Conservation (phyloP, 2,888 invertebrate species). For the Siphlonurus alternatus region DNA sequence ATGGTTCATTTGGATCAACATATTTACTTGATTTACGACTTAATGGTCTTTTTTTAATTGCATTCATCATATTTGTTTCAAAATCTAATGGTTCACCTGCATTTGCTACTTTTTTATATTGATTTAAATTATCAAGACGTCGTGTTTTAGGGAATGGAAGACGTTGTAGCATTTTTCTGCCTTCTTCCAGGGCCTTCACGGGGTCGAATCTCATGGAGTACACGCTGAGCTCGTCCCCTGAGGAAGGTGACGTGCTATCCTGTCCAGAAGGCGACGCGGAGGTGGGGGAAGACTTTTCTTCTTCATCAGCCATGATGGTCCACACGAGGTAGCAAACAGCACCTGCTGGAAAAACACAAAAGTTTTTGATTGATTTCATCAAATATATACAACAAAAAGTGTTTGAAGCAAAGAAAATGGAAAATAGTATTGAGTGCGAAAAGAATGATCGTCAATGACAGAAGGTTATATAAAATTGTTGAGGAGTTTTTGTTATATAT, state of each 20-base stretch:
- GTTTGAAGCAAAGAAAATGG: too few relatives aligned
- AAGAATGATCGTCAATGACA: too few relatives aligned
- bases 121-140: neutral
- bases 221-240: neutral
- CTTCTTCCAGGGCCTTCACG: neutral
- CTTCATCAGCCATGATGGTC: too few relatives aligned
- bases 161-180: neutral
- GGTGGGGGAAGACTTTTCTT: neutral
- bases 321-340: too few relatives aligned
- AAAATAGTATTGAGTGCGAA: too few relatives aligned
- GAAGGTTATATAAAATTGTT: too few relatives aligned
- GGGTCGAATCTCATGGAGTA: neutral
- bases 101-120: neutral
- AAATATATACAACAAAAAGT: too few relatives aligned
- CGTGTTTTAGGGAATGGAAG: slow-evolving; percentile 1
- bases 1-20: neutral
- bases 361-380: too few relatives aligned
- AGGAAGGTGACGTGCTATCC: neutral
- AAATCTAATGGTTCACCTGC: neutral
- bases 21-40: neutral
- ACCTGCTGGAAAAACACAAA: too few relatives aligned
- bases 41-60: neutral
- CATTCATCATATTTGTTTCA: neutral
- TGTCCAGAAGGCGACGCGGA: neutral
- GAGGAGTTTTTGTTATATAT: too few relatives aligned